These are phyloP conservation scores for Cotesia vestalis DNA, from an alignment of 1,140 invertebrate genomes.

Conservation along the genomic window DNA sequence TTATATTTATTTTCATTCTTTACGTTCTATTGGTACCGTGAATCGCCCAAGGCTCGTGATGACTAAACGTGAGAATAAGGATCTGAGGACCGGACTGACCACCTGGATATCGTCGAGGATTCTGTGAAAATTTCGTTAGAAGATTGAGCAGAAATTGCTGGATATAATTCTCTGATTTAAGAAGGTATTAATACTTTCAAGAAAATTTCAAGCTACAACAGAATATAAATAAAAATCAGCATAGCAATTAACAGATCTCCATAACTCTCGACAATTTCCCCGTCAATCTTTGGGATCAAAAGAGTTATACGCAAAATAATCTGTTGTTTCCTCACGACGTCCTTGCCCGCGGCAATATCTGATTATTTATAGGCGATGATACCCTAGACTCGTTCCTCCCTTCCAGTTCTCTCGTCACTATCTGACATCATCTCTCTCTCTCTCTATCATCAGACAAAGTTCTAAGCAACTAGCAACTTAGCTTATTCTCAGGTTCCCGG, in stretches of 20 bases:
- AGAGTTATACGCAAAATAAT: slow-evolving; percentile 29
- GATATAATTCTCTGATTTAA: no score
- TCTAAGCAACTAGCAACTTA: background rate
- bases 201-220: no score
- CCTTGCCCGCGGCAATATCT: slow-evolving; percentile 37
- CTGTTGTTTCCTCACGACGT: slow-evolving; percentile 29
- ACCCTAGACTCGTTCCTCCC: slow-evolving; percentile 27
- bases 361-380: slow-evolving; percentile 43
- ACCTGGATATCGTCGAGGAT: no score
- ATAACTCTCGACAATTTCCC: no score
- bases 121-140: no score
- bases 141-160: no score
- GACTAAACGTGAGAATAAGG: slow-evolving; percentile 32
- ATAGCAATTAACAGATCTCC: no score
- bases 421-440: background rate
- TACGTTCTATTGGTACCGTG: background rate
- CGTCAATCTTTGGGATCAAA: no score
- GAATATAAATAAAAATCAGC: no score
- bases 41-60: slow-evolving; percentile 26
- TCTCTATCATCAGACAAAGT: background rate
- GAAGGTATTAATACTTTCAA: no score
- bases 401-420: slow-evolving; percentile 10
- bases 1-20: slow-evolving; percentile 11
- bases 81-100: background rate
- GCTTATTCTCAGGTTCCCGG: background rate